Evolutionary conservation across 2,113 vertebrate species (phyloP).

Genomic region (Indicator maculatus): DNA sequence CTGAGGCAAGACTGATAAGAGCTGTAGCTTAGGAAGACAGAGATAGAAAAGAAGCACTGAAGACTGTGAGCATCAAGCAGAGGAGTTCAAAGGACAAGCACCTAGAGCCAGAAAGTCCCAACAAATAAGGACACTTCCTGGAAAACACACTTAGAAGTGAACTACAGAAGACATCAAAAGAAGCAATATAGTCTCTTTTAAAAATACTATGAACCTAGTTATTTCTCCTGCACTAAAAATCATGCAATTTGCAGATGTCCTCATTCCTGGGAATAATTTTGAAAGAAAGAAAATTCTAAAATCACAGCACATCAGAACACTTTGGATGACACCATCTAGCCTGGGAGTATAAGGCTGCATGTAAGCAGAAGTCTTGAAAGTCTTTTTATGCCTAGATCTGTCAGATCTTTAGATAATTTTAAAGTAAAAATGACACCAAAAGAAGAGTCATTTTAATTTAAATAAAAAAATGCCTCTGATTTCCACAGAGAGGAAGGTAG

Average conservation of each 20-base stretch:
- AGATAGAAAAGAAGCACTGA: not conserved
- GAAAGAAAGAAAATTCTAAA: not conserved
- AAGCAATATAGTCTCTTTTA: not conserved
- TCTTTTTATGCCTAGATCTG: not conserved
- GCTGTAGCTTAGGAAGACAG: not conserved
- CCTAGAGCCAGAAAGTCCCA: not conserved
- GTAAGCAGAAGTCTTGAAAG: not conserved
- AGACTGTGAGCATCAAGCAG: not conserved
- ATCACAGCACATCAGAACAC: not conserved
- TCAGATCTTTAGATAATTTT: not conserved
- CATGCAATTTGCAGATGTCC: not conserved
- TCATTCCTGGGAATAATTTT: not conserved
- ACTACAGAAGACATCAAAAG: not conserved
- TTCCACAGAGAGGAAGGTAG: not conserved
- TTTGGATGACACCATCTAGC: not conserved
- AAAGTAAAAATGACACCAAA: not conserved
- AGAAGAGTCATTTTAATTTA: not conserved
- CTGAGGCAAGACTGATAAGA: not conserved
- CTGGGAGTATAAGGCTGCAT: not conserved
- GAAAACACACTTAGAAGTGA: not conserved
- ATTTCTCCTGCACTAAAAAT: not conserved
- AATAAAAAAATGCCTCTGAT: not conserved
- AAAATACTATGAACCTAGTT: not conserved
- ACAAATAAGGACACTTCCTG: not conserved
- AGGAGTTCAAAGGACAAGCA: not conserved